A percentile compares a stretch with the other conserved stretches of the same genome.
Evolutionary conservation across 37 sponge, comb jelly and placozoan genomes (phyloP).

Genomic region (Aplysina aerophoba): DNA sequence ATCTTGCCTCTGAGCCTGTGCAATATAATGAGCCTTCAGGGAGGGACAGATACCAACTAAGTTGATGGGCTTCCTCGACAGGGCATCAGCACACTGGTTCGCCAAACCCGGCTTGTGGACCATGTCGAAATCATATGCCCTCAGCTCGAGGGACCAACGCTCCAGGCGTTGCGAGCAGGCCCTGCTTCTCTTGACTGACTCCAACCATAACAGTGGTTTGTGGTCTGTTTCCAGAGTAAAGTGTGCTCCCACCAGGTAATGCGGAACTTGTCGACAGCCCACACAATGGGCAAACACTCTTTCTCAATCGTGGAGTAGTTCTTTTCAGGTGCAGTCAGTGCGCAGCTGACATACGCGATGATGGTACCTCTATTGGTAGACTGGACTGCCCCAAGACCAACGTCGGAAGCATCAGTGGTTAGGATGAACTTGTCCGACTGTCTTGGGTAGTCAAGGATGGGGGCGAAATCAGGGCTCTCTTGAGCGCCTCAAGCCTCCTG

Average conservation of each 20-base stretch:
- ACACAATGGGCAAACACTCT: conserved; percentile 34
- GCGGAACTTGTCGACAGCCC: conserved; percentile 22
- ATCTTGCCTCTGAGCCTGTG: conserved; percentile 7
- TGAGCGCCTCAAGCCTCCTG: conserved; percentile 6
- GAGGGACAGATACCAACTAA: conserved; percentile 1
- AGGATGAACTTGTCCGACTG: conserved; percentile 17
- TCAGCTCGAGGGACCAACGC: conserved; percentile 25
- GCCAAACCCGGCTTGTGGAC: conserved; percentile 1
- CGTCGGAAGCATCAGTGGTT: conserved; percentile 29
- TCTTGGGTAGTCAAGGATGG: conserved; percentile 14
- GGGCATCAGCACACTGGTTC: conserved; percentile 16
- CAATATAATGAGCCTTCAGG: background rate
- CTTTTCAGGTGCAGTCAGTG: conserved; percentile 6
- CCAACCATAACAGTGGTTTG: conserved; percentile 26
- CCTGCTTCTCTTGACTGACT: background rate
- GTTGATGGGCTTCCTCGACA: background rate
- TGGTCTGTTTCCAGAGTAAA: conserved; percentile 27
- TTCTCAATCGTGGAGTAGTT: conserved; percentile 32
- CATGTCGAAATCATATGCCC: conserved; percentile 19
- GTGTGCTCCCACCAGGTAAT: conserved; percentile 18
- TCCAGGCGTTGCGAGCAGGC: conserved; percentile 28
- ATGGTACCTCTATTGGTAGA: conserved; percentile 14
- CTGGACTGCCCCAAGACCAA: conserved; percentile 35
- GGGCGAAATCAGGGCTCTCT: conserved; percentile 8
- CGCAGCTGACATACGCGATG: conserved; percentile 12